Conservation (phyloP, 2,888 invertebrate genomes). For the Gibbula magus region DNA sequence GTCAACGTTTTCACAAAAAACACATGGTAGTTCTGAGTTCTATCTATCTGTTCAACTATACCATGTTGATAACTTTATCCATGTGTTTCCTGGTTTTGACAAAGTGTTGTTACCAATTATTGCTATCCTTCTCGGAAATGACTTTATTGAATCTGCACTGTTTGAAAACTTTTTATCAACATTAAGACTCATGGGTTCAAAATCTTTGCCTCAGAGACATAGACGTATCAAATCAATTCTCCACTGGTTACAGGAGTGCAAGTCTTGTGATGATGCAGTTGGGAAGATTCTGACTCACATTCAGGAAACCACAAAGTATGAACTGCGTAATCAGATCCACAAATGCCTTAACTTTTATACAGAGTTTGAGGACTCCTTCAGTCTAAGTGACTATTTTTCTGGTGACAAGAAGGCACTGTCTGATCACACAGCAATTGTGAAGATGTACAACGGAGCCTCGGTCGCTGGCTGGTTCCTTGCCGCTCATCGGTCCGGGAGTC, state of each 20-base stretch:
- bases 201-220: slow-evolving; percentile 75
- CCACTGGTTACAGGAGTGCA: slow-evolving; percentile 80
- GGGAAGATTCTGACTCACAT: slow-evolving; percentile 78
- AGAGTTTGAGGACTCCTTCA: slow-evolving; percentile 40
- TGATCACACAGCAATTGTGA: slow-evolving; percentile 15
- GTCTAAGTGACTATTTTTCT: slow-evolving; percentile 39
- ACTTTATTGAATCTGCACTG: slow-evolving; percentile 82
- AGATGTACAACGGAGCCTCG: slow-evolving; percentile 44
- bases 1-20: background rate
- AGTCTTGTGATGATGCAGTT: slow-evolving; percentile 80
- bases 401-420: background rate
- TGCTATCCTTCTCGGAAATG: slow-evolving; percentile 91
- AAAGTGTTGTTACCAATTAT: slow-evolving; percentile 85
- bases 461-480: slow-evolving; percentile 82
- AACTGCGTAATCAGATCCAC: slow-evolving; percentile 53
- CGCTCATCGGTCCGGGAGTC: slow-evolving; percentile 79
- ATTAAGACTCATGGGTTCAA: slow-evolving; percentile 76
- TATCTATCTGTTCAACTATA: slow-evolving; percentile 79
- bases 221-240: slow-evolving; percentile 83
- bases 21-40: background rate
- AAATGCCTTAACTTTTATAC: slow-evolving; percentile 67
- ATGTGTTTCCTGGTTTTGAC: slow-evolving; percentile 81
- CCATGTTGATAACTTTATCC: slow-evolving; percentile 82
- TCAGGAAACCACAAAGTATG: slow-evolving; percentile 50
- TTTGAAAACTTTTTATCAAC: slow-evolving; percentile 83